Evolutionary conservation across 2,888 invertebrate species (phyloP), one percentile per base, ranked within the genome.

Genomic region (Vannuccia rotundouncinata): DNA sequence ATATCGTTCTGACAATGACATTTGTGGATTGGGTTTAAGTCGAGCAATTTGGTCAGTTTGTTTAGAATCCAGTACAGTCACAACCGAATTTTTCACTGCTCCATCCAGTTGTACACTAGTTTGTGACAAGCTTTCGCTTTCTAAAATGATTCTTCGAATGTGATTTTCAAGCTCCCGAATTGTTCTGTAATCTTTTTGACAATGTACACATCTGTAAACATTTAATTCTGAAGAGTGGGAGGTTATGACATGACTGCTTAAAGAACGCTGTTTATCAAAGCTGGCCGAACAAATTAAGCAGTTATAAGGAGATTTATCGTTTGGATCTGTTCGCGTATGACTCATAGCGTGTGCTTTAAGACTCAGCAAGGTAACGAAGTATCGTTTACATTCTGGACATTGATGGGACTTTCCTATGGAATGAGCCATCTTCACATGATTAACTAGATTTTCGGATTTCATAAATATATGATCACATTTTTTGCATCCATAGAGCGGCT

Each of bases 131-230:
- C 31, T 31, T 10, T 79, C 74, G 27, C 73, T 29, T 13, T 79
- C 79, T 0, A 25, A 28, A 22, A 79, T 27, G n/a, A 79, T 17
- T 29, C 75, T 30, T 77, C 30, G 29, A 2, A 79, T 30, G 25
- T 79, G 79, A 13, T 74, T 31, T 31, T 74, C 74, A 1, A 79
- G 74, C 31, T 79, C 79, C 29, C 79, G 79, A 22, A 73, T 79
- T 1, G 74, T 79, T 79, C 73, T 75, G 25, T 79, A 79, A 0
- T 73, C 74, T 28, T 73, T 79, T 28, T 74, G 30, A 29, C 79
- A 79, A 79, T 79, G 79, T 5, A 27, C 31, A 28, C 79, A 79
- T 27, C 73, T 1, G 28, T 79, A 79, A 5, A 74, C 29, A 73
- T 74, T 79, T 31, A 74, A 17, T 10, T 73, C 73, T 22, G 60